Evolutionary conservation across 2,113 vertebrate genomes (phyloP).

Genomic region (Gambusia affinis): DNA sequence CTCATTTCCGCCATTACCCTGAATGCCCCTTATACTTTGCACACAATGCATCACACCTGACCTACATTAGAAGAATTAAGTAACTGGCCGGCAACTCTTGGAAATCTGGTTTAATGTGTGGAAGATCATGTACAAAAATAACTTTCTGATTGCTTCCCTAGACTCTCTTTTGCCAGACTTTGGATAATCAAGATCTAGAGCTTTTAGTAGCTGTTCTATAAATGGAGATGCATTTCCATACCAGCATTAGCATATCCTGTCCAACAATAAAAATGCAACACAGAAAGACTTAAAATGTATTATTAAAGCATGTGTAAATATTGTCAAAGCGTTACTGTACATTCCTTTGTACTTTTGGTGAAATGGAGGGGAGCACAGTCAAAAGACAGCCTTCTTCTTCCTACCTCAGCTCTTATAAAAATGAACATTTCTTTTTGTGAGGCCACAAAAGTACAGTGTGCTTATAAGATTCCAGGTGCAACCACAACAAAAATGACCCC

Average conservation of each 20-base stretch:
- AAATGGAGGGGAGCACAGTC: not conserved
- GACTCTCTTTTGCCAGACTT: not conserved
- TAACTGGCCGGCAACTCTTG: not conserved
- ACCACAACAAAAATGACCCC: not conserved
- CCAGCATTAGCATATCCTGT: not conserved
- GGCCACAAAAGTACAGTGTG: conserved; percentile 1
- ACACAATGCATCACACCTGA: not conserved
- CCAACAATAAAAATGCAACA: not conserved
- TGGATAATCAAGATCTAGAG: not conserved
- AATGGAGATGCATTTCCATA: not conserved
- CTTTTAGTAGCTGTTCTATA: not conserved
- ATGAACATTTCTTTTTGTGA: not conserved
- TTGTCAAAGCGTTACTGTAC: not conserved
- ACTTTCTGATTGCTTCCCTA: not conserved
- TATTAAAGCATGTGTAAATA: not conserved
- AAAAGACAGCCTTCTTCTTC: not conserved
- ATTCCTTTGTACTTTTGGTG: not conserved
- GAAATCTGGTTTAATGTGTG: no score
- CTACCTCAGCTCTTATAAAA: not conserved
- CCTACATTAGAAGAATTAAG: not conserved
- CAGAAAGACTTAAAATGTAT: conserved; percentile 1
- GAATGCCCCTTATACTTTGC: not conserved
- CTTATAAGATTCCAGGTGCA: conserved; percentile 1
- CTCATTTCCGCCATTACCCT: not conserved
- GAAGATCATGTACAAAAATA: not conserved